Evolutionary conservation across 1,140 invertebrate genomes (phyloP).

Genomic region (Scylla paramamosain): DNA sequence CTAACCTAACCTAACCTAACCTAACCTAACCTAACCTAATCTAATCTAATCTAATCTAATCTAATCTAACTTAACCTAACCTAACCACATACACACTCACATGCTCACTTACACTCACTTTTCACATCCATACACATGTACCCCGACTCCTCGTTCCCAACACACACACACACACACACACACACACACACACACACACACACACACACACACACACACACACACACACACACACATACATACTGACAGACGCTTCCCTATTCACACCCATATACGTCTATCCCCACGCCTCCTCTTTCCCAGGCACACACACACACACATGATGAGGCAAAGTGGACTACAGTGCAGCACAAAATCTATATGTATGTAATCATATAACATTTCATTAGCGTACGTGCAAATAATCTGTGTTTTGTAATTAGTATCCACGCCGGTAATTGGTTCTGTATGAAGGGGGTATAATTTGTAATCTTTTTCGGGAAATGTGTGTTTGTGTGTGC

Average conservation of each 20-base stretch:
- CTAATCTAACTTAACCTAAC: no score
- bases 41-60: no score
- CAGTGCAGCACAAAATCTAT: no score
- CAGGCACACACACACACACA: neutral
- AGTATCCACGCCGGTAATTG: neutral
- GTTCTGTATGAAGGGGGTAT: neutral
- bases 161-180: conserved; percentile 18
- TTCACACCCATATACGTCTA: no score
- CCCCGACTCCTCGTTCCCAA: no score
- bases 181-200: conserved; percentile 10
- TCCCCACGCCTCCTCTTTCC: neutral
- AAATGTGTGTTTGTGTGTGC: neutral
- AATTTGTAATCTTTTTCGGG: neutral
- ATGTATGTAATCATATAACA: neutral
- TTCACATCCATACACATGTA: neutral
- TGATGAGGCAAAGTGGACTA: no score
- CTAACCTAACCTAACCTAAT: no score
- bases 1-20: no score
- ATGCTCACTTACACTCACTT: neutral
- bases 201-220: neutral
- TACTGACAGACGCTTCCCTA: no score
- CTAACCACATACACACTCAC: neutral
- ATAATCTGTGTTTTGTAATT: conserved; percentile 4
- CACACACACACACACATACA: no score
- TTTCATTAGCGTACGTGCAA: neutral